Percentiles rank a stretch among this genome's conserved stretches.
Evolutionary conservation across 2,113 vertebrate genomes (phyloP).

Genomic region (Pogona vitticeps): DNA sequence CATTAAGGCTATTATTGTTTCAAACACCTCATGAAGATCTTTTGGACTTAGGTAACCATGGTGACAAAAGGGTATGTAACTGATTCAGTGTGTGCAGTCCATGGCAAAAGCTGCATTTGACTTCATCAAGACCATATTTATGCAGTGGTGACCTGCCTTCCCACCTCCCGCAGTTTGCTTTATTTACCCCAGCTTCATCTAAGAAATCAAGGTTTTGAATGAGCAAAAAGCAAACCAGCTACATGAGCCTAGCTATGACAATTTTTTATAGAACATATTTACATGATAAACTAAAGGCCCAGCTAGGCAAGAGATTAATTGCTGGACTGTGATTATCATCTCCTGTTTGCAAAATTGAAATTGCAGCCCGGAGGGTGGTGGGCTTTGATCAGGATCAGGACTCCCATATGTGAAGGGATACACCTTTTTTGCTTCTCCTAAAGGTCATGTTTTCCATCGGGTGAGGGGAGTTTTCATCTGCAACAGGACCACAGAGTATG

Average conservation of each 20-base stretch:
- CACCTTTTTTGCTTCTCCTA: neutral
- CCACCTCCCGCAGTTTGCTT: neutral
- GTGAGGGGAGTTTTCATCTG: too few species aligned
- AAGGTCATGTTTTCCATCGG: too few species aligned
- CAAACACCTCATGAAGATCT: slow-evolving; percentile 23
- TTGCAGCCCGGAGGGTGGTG: neutral
- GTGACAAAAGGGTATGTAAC: slow-evolving; percentile 2
- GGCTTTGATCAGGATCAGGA: neutral
- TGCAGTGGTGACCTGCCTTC: neutral
- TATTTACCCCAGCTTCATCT: neutral
- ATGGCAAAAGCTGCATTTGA: neutral
- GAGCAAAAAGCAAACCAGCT: neutral
- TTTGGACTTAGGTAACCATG: slow-evolving; percentile 14
- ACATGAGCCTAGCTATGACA: neutral
- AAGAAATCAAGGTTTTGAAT: neutral
- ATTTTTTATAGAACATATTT: neutral
- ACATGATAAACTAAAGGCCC: neutral
- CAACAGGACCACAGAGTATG: neutral
- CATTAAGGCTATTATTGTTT: slow-evolving; percentile 30
- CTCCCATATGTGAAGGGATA: neutral
- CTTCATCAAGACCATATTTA: neutral
- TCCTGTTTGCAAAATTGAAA: neutral
- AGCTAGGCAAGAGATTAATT: neutral
- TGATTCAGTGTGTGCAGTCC: neutral
- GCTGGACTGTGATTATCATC: neutral